A percentile compares a stretch with the other conserved stretches of the same genome.
Conservation (phyloP, 2,888 invertebrate genomes). For the Meiosimyza platycephala region DNA sequence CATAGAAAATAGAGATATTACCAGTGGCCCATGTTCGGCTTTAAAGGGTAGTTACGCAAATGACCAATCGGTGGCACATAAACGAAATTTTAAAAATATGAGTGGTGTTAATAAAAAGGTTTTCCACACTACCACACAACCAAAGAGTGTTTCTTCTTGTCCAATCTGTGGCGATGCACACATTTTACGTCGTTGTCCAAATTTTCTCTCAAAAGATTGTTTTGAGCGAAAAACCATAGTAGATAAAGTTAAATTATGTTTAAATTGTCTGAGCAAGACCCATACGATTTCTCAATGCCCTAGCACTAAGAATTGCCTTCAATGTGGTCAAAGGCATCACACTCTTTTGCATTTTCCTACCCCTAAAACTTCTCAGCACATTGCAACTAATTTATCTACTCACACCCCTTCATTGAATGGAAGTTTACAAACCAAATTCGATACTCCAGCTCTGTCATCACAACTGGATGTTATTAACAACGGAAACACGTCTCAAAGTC, state of each 20-base stretch:
- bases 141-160: background rate
- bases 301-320: conserved; percentile 2
- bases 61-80: background rate
- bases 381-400: background rate
- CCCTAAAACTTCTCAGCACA: background rate
- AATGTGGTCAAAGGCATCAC: conserved; percentile 15
- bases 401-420: background rate
- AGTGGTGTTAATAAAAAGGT: background rate
- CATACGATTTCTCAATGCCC: conserved; percentile 24
- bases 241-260: background rate
- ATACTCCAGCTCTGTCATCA: background rate
- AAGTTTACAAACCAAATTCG: background rate
- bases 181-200: conserved; percentile 27
- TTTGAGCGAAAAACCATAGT: background rate
- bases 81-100: background rate
- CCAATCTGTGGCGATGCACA: conserved; percentile 18
- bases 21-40: background rate
- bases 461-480: conserved; percentile 5
- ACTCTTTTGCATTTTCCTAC: conserved; percentile 16
- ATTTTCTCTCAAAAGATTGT: background rate
- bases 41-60: background rate
- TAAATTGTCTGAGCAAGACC: conserved; percentile 19
- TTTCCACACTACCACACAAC: background rate
- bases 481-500: no score
- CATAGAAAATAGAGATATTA: conserved; percentile 20